phyloP scores from a whole-genome alignment of 2,888 invertebrate species.

The Cheiracanthium punctorium region DNA sequence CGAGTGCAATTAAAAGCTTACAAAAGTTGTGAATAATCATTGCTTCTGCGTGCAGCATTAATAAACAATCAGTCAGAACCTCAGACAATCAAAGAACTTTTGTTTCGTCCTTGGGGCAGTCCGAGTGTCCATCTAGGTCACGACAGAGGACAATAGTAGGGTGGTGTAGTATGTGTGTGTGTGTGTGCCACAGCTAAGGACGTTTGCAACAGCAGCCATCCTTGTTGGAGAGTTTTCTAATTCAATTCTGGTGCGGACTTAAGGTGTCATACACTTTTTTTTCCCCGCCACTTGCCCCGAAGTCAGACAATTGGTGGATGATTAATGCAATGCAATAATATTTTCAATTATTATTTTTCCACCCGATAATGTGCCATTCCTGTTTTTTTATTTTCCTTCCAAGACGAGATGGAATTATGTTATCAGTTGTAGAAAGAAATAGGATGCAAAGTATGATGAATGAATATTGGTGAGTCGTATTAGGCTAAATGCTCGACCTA shows the following conservation, averaged over 20 bases:
- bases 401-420: too few species aligned
- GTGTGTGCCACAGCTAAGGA: neutral
- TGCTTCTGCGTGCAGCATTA: neutral
- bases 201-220: neutral
- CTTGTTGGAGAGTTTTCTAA: neutral
- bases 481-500: too few species aligned
- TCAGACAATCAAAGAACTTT: neutral
- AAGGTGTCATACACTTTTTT: neutral
- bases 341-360: too few species aligned
- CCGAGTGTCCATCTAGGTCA: conserved; percentile 45
- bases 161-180: conserved; percentile 25
- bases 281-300: too few species aligned
- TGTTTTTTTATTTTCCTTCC: too few species aligned
- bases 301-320: too few species aligned
- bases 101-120: neutral
- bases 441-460: too few species aligned
- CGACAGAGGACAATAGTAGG: conserved; percentile 43
- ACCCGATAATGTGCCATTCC: too few species aligned
- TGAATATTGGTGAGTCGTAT: too few species aligned
- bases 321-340: too few species aligned
- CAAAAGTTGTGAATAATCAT: neutral
- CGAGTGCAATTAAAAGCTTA: neutral
- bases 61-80: neutral
- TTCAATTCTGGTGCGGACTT: neutral
- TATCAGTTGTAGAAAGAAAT: too few species aligned